Conservation (phyloP, 2,888 invertebrate species). For the Anthophora plumipes region DNA sequence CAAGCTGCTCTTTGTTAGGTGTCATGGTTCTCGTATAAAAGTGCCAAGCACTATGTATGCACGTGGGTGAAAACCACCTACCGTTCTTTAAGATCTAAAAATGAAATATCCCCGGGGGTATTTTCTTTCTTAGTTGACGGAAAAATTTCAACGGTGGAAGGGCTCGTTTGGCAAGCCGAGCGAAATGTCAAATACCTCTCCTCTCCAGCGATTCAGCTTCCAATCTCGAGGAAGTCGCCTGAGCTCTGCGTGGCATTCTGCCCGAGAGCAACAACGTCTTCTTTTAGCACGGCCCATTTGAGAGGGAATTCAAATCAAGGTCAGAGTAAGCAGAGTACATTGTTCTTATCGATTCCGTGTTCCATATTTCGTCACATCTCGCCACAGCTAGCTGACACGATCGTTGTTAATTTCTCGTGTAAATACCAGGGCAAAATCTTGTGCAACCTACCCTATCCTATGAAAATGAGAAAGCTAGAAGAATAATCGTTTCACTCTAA, state of each 20-base stretch:
- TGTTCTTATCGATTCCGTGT: slow-evolving; percentile 38
- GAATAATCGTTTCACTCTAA: no score
- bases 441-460: no score
- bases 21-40: background rate
- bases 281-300: slow-evolving; percentile 35
- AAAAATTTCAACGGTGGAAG: slow-evolving; percentile 1
- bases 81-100: background rate
- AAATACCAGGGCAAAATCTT: background rate
- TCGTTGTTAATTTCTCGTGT: background rate
- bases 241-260: slow-evolving; percentile 36
- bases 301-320: slow-evolving; percentile 44
- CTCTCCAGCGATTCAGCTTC: slow-evolving; percentile 28
- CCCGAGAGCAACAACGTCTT: slow-evolving; percentile 41
- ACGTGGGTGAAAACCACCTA: background rate
- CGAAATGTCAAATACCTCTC: slow-evolving; percentile 47
- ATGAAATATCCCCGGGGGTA: slow-evolving; percentile 10
- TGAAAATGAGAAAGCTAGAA: no score
- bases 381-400: background rate
- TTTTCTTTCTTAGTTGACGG: slow-evolving; percentile 11
- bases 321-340: slow-evolving; percentile 27
- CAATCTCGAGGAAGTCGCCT: slow-evolving; percentile 36
- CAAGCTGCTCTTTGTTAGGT: background rate
- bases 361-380: slow-evolving; percentile 31
- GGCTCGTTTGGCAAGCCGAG: slow-evolving; percentile 1
- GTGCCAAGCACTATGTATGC: background rate